Evolutionary conservation across 2,113 vertebrate genomes (phyloP).

Genomic region (Gorsachius goisagi): DNA sequence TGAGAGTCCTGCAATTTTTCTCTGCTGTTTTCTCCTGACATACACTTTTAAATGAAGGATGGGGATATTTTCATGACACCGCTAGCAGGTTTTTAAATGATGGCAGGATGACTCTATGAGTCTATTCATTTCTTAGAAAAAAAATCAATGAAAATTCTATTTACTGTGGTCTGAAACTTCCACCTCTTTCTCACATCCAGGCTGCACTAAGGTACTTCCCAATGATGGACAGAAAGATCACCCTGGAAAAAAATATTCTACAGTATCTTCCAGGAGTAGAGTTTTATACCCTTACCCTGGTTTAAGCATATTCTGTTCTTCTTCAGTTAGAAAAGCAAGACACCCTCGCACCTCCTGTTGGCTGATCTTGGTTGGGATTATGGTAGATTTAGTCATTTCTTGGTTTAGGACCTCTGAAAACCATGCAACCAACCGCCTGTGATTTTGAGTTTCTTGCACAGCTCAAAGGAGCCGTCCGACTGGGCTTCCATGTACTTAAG

Average conservation of each 20-base stretch:
- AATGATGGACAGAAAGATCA: background rate
- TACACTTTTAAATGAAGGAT: rapidly evolving
- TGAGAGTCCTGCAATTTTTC: background rate
- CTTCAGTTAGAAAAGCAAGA: background rate
- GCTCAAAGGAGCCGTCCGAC: rapidly evolving
- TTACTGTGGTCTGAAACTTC: background rate
- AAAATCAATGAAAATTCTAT: background rate
- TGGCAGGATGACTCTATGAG: too few relatives aligned
- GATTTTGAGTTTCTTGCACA: rapidly evolving
- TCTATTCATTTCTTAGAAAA: background rate
- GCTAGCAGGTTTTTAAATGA: background rate
- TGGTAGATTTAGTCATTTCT: background rate
- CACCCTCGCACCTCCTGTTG: background rate
- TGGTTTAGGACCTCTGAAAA: rapidly evolving
- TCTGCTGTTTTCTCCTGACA: background rate
- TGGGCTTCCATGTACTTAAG: rapidly evolving
- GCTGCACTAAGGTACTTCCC: background rate
- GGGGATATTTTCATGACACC: background rate
- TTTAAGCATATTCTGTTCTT: background rate
- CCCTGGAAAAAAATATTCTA: rapidly evolving
- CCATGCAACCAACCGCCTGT: rapidly evolving
- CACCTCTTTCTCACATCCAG: background rate
- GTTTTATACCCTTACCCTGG: background rate
- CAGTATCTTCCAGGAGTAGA: background rate
- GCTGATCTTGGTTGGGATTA: too few relatives aligned